These are phyloP conservation scores for Rhodophaea formosa DNA, from an alignment of 2,888 invertebrate species.

Conservation along the genomic window DNA sequence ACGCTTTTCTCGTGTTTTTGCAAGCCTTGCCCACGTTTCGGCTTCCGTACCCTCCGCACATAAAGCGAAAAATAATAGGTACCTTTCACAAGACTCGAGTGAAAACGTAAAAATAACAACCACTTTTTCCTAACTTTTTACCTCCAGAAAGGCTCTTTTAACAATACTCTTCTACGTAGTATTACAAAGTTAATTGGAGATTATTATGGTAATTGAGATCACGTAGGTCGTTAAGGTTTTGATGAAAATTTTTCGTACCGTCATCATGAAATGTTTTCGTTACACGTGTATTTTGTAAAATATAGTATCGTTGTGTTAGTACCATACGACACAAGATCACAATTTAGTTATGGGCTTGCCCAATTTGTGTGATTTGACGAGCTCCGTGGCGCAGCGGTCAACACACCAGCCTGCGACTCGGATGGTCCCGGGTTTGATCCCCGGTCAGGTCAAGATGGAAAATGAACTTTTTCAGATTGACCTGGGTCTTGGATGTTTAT, in stretches of 20 bases:
- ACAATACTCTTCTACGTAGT: slow-evolving; percentile 3
- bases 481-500: too few species aligned
- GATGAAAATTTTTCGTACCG: not conserved
- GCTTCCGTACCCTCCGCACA: not conserved
- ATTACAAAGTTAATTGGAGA: slow-evolving; percentile 12
- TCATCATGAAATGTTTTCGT: slow-evolving; percentile 2
- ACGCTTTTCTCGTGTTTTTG: too few species aligned
- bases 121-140: not conserved
- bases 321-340: too few species aligned
- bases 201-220: slow-evolving; percentile 14
- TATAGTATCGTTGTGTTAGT: too few species aligned
- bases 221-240: slow-evolving; percentile 12
- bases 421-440: too few species aligned
- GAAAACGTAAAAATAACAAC: not conserved
- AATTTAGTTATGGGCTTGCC: too few species aligned
- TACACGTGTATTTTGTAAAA: too few species aligned
- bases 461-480: too few species aligned
- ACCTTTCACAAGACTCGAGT: not conserved
- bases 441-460: too few species aligned
- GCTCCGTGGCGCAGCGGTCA: too few species aligned
- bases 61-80: not conserved
- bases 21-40: not conserved
- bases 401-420: too few species aligned
- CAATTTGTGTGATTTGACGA: too few species aligned
- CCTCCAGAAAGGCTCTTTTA: not conserved